Conservation (phyloP, 2,113 vertebrate species). For the Dromas ardeola region DNA sequence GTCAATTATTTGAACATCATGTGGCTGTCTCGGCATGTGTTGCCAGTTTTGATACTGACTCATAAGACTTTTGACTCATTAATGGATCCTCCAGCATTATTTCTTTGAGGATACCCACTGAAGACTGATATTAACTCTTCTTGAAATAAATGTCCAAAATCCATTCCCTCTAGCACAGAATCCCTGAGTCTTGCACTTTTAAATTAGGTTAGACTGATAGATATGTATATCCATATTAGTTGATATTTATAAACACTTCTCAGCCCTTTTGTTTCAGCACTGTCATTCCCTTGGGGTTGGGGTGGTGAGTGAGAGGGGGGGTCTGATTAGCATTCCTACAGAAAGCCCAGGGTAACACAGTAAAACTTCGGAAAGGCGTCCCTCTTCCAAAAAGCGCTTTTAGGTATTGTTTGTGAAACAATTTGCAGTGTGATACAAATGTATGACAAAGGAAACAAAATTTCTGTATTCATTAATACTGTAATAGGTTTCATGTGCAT, state of each 20-base stretch:
- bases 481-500: background rate
- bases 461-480: background rate
- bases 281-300: background rate
- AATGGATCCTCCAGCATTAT: background rate
- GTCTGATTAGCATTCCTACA: background rate
- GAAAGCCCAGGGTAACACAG: background rate
- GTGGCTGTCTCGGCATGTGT: background rate
- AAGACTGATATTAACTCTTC: background rate
- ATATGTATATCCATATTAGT: background rate
- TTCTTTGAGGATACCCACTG: background rate
- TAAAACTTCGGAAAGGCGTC: background rate
- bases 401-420: background rate
- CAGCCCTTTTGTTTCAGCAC: background rate
- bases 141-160: background rate
- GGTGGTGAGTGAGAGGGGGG: too few species aligned
- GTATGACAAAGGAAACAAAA: background rate
- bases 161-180: background rate
- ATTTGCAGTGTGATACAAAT: background rate
- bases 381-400: background rate
- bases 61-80: background rate
- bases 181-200: background rate
- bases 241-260: background rate
- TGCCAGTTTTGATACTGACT: background rate
- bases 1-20: background rate
- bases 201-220: background rate